Evolutionary conservation across 2,797 vertebrate genomes (phyloP), one percentile per base, ranked within the genome.

Genomic region (Gymnothorax reevesii): DNA sequence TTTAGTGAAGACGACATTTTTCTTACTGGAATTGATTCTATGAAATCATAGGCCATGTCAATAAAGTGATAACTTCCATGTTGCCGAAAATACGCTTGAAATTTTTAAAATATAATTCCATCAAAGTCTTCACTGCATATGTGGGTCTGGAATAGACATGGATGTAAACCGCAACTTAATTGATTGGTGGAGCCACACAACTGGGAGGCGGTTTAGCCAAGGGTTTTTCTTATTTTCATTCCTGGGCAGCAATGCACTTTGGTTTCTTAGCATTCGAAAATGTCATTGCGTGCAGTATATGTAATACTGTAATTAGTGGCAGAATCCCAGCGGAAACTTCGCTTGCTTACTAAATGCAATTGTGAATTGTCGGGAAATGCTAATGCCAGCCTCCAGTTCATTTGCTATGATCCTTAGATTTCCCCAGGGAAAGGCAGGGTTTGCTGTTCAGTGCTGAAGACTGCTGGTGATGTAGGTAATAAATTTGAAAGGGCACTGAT

Each of bases 361-460:
- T 71, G 25, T 60, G 79, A 85, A 87, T 87, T 69, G 83, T 49
- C 77, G 73, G 22, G 80, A 20, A 8, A 62, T 17, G 59, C 62
- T 59, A 42, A 15, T 59, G 49, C 27, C 59, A 25, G 33, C 7
- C 33, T 80, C 4, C 3, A 54, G 15, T 20, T 82, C 54, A 69
- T 83, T 71, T 55, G 64, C 64, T 62, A 3, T 57, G 2, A 82
- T 85, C 84, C 42, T 9, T 60, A 33, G 83, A 69, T 25, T 42
- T 82, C 60, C 83, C 75, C 52, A 82, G 62, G 86, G 80, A 85
- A 77, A 75, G 57, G 33, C 49, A 64, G n/a, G 42, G 12, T 33
- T 13, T 22, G 7, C n/a, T 59, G 20, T 75, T 57, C 77, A 6
- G 3, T 59, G 10, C 22, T 82, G 73, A 20, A 54, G 49, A 79